Base-by-base conservation (phyloP, 2,113 vertebrate species). In the Haemorhous mexicanus region DNA sequence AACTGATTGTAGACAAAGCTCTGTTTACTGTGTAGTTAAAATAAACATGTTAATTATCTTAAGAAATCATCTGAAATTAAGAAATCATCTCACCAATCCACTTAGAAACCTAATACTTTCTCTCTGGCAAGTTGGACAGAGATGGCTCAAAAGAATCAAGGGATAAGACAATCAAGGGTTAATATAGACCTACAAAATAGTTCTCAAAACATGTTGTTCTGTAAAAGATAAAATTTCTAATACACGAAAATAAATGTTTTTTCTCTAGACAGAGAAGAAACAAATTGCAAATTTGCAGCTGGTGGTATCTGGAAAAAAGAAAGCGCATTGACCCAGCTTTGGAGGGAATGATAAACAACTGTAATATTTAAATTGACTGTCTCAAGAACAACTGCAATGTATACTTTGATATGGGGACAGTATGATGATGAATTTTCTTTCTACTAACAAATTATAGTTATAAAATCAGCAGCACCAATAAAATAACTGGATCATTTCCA, bases 241-340 rank as follows among this genome's bases (percentile, higher is more conserved):
- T 55, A 24, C 2, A 30, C 1, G 21, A 39, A 64, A 64, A 70
- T 49, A 59, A 44, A 27, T 52, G 3, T 0, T 1, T 62, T 84
- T 82, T 75, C 5, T 39, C 35, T 56, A 52, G 14, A 68, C 88
- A 55, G 23, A 68, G 22, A 84, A 47, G 18, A 85, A 92, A 68
- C 2, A 35, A 82, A 43, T 59, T 44, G 7, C 4, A 56, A 84
- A 86, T 80, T 79, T 73, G 7, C 3, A 64, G 6, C 5, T 2
- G 2, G 56, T 52, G 1, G 4, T 27, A 77, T 64, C 15, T 47
- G 11, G 32, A 72, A 20, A 59, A 86, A 56, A 32, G 16, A 58
- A 73, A 80, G 6, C 44, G 4, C 10, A 26, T 41, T 49, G 28
- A 58, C 58, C 10, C 11, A 47, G 18, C 64, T 89, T 56, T n/a